A percentile compares a stretch with the other conserved stretches of the same genome.
phyloP scores from a whole-genome alignment of 64 coral and sea anemone genomes.

The Montipora cactus region DNA sequence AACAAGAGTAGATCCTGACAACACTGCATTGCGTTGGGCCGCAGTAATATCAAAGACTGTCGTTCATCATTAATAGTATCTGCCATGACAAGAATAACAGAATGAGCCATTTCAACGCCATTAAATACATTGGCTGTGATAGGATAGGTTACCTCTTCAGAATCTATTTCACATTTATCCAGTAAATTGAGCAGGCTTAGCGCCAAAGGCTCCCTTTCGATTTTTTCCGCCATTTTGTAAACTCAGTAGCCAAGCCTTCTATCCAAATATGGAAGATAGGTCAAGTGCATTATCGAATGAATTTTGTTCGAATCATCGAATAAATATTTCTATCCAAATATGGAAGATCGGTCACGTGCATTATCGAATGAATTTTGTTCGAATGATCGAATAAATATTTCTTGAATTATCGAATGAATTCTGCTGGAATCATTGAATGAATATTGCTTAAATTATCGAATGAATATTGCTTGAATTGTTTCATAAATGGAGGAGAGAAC shows the following conservation, averaged over 20 bases:
- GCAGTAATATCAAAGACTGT: slow-evolving; percentile 26
- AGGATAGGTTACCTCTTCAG: too few species aligned
- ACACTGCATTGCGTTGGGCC: slow-evolving; percentile 50
- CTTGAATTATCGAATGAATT: neutral
- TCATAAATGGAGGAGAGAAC: neutral
- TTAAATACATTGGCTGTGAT: too few species aligned
- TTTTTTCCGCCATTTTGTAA: too few species aligned
- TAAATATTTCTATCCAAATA: neutral
- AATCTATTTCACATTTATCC: too few species aligned
- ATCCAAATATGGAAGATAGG: neutral
- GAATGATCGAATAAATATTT: neutral
- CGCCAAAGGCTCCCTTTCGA: too few species aligned
- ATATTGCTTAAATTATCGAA: neutral
- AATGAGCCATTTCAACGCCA: too few species aligned
- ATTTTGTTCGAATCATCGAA: neutral
- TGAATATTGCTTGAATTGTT: neutral
- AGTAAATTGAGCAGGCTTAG: too few species aligned
- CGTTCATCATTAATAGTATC: too few species aligned
- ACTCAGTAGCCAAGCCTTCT: too few species aligned
- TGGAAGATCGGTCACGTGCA: neutral
- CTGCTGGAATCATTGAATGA: neutral
- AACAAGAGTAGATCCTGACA: slow-evolving; percentile 28
- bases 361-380: neutral
- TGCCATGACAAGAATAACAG: too few species aligned
- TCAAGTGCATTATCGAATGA: neutral